These are phyloP conservation scores for Poeciliopsis paucimaculata DNA, from an alignment of 2,797 vertebrate genomes.

Conservation along the genomic window DNA sequence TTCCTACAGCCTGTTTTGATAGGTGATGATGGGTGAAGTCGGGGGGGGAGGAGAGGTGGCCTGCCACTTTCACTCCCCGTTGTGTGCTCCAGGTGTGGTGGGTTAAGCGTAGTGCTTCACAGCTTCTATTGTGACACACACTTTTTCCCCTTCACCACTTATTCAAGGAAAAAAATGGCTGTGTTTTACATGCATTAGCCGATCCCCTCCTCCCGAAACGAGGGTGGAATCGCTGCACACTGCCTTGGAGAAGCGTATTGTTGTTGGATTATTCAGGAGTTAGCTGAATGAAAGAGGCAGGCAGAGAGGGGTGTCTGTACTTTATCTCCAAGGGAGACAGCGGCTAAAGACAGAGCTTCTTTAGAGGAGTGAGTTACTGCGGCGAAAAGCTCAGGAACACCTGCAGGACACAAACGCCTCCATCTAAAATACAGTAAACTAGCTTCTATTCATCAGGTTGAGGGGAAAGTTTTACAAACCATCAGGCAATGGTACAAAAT, in stretches of 20 bases:
- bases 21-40: slow-evolving; percentile 72
- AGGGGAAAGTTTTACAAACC: too few species aligned
- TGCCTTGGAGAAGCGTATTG: slow-evolving; percentile 86
- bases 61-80: slow-evolving; percentile 62
- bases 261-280: slow-evolving; percentile 90
- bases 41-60: slow-evolving; percentile 42
- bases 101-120: slow-evolving; percentile 75
- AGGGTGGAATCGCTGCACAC: slow-evolving; percentile 80
- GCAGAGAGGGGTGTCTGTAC: slow-evolving; percentile 71
- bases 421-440: slow-evolving; percentile 34
- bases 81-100: slow-evolving; percentile 90
- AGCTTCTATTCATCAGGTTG: slow-evolving; percentile 19
- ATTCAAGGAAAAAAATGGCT: slow-evolving; percentile 76
- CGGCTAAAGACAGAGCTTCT: slow-evolving; percentile 64
- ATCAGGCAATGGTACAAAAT: too few species aligned
- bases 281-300: slow-evolving; percentile 73
- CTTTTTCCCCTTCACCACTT: slow-evolving; percentile 83
- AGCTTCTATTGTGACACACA: slow-evolving; percentile 78
- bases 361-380: slow-evolving; percentile 68
- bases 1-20: slow-evolving; percentile 76
- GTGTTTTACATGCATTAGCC: slow-evolving; percentile 85
- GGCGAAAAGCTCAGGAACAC: slow-evolving; percentile 65
- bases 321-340: slow-evolving; percentile 73
- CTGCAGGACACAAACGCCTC: slow-evolving; percentile 65
- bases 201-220: slow-evolving; percentile 74